Conservation (phyloP, 2,113 vertebrate species). For the Aptenodytes forsteri region DNA sequence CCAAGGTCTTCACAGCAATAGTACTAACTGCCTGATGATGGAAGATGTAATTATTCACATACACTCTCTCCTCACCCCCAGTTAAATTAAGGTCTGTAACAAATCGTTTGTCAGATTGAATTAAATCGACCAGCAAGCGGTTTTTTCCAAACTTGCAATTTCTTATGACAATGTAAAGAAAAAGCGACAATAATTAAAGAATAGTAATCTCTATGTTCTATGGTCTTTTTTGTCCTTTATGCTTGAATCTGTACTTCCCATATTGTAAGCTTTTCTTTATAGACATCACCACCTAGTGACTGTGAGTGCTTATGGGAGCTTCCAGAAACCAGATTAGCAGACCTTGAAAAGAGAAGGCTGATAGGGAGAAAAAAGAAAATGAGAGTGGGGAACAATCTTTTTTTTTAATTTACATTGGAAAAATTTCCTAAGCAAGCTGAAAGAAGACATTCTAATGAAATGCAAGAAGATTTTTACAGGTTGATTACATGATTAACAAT, state of each 20-base stretch:
- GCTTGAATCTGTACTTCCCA: background rate
- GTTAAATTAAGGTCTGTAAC: background rate
- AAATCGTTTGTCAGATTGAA: background rate
- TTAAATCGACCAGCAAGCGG: background rate
- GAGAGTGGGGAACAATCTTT: background rate
- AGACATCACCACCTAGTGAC: slow-evolving; percentile 49
- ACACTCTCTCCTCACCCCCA: background rate
- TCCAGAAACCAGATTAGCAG: background rate
- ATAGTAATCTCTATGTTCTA: background rate
- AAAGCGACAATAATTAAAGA: background rate
- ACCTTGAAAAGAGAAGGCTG: background rate
- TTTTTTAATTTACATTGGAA: background rate
- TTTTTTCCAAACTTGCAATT: background rate
- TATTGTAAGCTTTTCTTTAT: background rate
- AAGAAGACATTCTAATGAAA: background rate
- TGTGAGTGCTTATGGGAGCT: background rate
- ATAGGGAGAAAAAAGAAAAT: background rate
- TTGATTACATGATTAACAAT: background rate
- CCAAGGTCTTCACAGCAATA: background rate
- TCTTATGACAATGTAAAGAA: background rate
- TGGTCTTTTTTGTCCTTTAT: background rate
- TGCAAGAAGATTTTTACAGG: background rate
- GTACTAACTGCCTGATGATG: background rate
- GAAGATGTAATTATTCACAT: background rate
- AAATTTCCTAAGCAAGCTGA: background rate